Base-by-base conservation (phyloP, 2,113 vertebrate genomes). In the Myiozetetes cayanensis region DNA sequence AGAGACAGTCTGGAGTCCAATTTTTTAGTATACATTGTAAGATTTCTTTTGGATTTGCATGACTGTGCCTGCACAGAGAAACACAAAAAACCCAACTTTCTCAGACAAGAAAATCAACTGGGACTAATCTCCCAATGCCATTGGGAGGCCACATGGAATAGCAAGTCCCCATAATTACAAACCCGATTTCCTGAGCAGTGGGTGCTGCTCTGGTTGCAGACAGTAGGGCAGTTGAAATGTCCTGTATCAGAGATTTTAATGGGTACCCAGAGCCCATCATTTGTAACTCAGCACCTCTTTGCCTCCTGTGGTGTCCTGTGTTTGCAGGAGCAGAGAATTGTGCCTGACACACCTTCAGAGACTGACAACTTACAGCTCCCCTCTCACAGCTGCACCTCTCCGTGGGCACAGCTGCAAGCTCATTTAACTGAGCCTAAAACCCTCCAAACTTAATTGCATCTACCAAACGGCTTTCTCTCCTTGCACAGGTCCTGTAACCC, bases 171-270 rank as follows among this genome's bases (percentile, higher is more conserved):
- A 2, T 3, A 41, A 37, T 4, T 5, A 2, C n/a, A 49, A 16
- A 47, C 0, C 27, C 2, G 0, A 0, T 3, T 43, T 23, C 37
- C 55, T 5, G 31, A 39, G 91, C 61, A 73, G n/a, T 8, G 47
- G 17, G 23, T 33, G 37, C 41, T 47, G 68, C 8, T 1, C 46
- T 30, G 59, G 19, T 1, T 35, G 79, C 39, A 41, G 7, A 19
- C 5, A 33, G 35, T 27, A 65, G 65, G 1, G 18, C 35, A 27
- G 33, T 0, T 12, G 24, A 41, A 27, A 8, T 5, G 13, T 6
- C 37, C 4, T 0, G 3, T 1, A 8, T 44, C 12, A 30, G 33
- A 50, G 39, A 30, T 11, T 50, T 43, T 4, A 49, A 8, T 1
- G 23, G 68, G 17, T 8, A 12, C 37, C 7, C 24, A 25, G 37